phyloP scores from a whole-genome alignment of 2,797 vertebrate species.

The Pampus argenteus region DNA sequence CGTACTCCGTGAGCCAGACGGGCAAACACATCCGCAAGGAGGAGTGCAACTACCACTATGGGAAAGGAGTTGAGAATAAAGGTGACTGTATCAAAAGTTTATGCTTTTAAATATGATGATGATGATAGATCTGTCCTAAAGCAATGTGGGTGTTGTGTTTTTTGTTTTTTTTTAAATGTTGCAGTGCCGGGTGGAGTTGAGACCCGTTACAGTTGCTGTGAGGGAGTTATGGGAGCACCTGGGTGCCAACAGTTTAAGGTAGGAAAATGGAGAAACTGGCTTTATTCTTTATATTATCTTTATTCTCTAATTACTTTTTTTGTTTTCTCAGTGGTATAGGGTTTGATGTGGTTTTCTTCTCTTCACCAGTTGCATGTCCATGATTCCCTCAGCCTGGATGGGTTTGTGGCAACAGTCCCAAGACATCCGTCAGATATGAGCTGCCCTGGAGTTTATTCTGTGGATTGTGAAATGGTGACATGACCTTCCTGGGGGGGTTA shows the following conservation, averaged over 20 bases:
- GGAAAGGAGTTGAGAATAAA: constrained; percentile 82
- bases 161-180: constrained; percentile 6
- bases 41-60: constrained; percentile 89
- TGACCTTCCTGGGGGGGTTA: background rate
- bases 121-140: too few relatives aligned
- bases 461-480: constrained; percentile 87
- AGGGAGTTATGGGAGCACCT: constrained; percentile 83
- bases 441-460: constrained; percentile 83
- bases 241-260: constrained; percentile 89
- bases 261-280: constrained; percentile 26
- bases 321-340: background rate
- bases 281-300: too few relatives aligned
- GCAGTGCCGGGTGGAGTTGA: constrained; percentile 87
- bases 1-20: constrained; percentile 80
- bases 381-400: constrained; percentile 82
- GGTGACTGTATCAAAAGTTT: constrained; percentile 60
- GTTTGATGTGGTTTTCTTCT: background rate
- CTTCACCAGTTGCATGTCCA: constrained; percentile 87
- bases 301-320: background rate
- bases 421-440: constrained; percentile 51
- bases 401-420: constrained; percentile 82
- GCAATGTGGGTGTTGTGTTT: too few relatives aligned
- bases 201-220: constrained; percentile 87
- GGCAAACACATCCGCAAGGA: constrained; percentile 85
- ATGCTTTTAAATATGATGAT: background rate